Conservation (phyloP, 2,113 vertebrate species). For the Mobula birostris region DNA sequence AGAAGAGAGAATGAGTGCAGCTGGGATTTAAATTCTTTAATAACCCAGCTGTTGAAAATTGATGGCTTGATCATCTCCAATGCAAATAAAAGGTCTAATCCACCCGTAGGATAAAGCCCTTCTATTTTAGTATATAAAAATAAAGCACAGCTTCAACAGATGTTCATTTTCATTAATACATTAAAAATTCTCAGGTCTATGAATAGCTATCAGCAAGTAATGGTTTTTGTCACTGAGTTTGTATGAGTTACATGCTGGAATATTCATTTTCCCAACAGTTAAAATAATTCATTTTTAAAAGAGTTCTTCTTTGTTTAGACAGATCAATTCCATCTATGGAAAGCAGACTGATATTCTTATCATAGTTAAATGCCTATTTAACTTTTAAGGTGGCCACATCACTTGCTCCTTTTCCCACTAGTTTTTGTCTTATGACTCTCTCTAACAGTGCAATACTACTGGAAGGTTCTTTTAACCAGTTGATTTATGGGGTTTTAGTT, state of each 20-base stretch:
- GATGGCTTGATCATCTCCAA: constrained; percentile 3
- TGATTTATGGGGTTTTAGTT: background rate
- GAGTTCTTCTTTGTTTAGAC: background rate
- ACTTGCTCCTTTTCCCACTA: background rate
- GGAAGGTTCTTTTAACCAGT: background rate
- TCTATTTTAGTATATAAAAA: constrained; percentile 25
- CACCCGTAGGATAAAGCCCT: background rate
- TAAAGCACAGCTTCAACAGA: constrained; percentile 32
- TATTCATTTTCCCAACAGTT: background rate
- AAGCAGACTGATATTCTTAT: background rate
- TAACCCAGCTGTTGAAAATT: background rate
- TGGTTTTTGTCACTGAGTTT: constrained; percentile 12
- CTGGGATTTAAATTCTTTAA: background rate
- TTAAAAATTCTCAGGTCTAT: constrained; percentile 2
- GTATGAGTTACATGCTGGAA: background rate
- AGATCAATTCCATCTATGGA: background rate
- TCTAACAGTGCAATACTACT: background rate
- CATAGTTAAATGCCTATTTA: background rate
- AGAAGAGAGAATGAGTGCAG: background rate
- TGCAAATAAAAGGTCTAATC: constrained; percentile 1
- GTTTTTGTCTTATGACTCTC: background rate
- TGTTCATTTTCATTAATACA: background rate
- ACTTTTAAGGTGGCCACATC: background rate
- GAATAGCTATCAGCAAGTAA: background rate
- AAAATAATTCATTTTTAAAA: background rate